A percentile compares a stretch with the other conserved stretches of the same genome.
Evolutionary conservation across 2,797 vertebrate species (phyloP).

Genomic region (Ibycter americanus): DNA sequence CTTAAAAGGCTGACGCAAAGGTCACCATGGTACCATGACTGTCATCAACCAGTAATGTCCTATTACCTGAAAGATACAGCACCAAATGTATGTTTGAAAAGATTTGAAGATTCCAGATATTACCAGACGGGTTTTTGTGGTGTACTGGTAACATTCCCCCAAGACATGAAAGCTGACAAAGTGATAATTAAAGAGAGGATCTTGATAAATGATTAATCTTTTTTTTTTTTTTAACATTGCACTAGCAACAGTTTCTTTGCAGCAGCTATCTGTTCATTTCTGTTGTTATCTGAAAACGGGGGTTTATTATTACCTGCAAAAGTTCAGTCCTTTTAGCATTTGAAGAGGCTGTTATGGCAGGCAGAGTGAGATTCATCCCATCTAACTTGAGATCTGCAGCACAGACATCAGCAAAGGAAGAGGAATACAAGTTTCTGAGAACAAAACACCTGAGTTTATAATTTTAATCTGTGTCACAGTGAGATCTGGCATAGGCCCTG

Average conservation of each 20-base stretch:
- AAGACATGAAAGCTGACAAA: not conserved
- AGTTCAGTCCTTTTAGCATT: not conserved
- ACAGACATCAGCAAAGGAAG: not conserved
- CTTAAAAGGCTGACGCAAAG: not conserved
- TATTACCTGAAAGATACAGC: not conserved
- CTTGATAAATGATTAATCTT: not conserved
- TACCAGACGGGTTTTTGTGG: not conserved
- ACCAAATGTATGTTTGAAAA: not conserved
- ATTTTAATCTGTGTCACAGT: not conserved
- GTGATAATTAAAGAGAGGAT: not conserved
- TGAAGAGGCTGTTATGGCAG: not conserved
- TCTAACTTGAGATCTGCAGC: not conserved
- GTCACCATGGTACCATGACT: not conserved
- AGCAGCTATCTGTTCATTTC: not conserved
- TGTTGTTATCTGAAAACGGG: not conserved
- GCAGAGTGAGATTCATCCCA: not conserved
- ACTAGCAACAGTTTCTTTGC: not conserved
- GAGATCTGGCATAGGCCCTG: not conserved
- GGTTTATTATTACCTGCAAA: not conserved
- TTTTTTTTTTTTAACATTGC: accelerated
- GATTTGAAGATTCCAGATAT: not conserved
- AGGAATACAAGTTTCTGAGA: not conserved
- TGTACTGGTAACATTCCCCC: not conserved
- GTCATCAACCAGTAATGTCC: not conserved
- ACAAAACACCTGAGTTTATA: not conserved